Conservation (phyloP, 2,888 invertebrate genomes). For the Drosophila helvetica region DNA sequence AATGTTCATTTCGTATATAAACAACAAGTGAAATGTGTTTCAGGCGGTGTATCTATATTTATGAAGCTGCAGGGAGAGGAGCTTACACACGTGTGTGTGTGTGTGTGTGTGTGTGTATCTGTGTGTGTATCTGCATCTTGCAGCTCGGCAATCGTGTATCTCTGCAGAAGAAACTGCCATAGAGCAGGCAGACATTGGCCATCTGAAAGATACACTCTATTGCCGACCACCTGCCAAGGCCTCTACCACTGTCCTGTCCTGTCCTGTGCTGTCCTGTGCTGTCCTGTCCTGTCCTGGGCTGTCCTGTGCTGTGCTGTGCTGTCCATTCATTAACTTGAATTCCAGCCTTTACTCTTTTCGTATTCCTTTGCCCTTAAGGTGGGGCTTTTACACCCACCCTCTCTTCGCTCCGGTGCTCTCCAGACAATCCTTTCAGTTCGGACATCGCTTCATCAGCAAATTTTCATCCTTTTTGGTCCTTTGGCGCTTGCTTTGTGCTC, state of each 20-base stretch:
- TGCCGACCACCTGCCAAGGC: too few species aligned
- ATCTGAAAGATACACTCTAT: too few species aligned
- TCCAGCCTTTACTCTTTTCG: neutral
- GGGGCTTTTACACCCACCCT: conserved; percentile 15
- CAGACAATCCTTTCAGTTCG: conserved; percentile 40
- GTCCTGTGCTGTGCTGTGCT: too few species aligned
- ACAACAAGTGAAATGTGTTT: conserved; percentile 59
- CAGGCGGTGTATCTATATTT: conserved; percentile 42
- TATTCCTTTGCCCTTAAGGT: neutral
- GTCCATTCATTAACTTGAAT: neutral
- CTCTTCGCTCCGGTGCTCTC: neutral
- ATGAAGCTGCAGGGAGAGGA: conserved; percentile 25
- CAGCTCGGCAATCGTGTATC: neutral
- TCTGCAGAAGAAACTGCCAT: too few species aligned
- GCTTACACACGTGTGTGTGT: conserved; percentile 30
- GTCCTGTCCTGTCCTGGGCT: too few species aligned
- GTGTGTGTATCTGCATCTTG: conserved; percentile 23
- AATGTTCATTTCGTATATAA: conserved; percentile 48
- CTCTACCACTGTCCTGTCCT: too few species aligned
- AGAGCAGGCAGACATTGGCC: too few species aligned
- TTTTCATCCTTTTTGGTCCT: conserved; percentile 38
- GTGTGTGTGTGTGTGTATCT: conserved; percentile 29
- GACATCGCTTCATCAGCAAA: conserved; percentile 38
- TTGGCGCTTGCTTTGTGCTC: conserved; percentile 28
- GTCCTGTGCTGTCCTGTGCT: neutral